These are phyloP conservation scores for Metalampra italica DNA, from an alignment of 2,888 invertebrate species.

Conservation along the genomic window DNA sequence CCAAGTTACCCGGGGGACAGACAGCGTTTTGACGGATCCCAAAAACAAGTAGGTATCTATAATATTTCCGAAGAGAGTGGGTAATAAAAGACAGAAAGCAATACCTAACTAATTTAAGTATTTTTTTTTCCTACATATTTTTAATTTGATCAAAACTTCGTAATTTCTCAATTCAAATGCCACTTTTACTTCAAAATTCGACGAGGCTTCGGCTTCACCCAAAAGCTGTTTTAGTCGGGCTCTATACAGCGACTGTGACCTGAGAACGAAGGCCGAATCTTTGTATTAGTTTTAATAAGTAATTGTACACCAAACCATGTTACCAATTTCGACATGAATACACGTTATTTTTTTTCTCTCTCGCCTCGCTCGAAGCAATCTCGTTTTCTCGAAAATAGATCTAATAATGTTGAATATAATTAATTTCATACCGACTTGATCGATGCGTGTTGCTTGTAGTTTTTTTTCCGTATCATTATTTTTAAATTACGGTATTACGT, in stretches of 20 bases:
- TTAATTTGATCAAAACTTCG: no score
- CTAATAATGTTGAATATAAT: conserved; percentile 74
- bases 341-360: conserved; percentile 54
- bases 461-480: conserved; percentile 62
- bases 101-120: no score
- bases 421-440: conserved; percentile 71
- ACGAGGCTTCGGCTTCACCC: not conserved
- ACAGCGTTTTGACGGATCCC: no score
- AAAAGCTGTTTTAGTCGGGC: not conserved
- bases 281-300: conserved; percentile 70
- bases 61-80: no score
- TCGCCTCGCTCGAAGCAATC: conserved; percentile 59
- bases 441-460: conserved; percentile 66
- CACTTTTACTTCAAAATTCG: no score
- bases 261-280: conserved; percentile 50
- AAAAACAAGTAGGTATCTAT: no score
- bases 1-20: no score
- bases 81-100: no score
- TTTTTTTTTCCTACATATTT: no score
- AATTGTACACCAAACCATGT: conserved; percentile 68
- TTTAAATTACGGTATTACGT: conserved; percentile 74
- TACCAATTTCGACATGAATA: conserved; percentile 72
- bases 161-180: no score
- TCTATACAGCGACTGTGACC: conserved; percentile 29
- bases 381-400: conserved; percentile 75